These are phyloP conservation scores for Myotis vivesi DNA, from an alignment of 2,797 vertebrate genomes.

Conservation along the genomic window DNA sequence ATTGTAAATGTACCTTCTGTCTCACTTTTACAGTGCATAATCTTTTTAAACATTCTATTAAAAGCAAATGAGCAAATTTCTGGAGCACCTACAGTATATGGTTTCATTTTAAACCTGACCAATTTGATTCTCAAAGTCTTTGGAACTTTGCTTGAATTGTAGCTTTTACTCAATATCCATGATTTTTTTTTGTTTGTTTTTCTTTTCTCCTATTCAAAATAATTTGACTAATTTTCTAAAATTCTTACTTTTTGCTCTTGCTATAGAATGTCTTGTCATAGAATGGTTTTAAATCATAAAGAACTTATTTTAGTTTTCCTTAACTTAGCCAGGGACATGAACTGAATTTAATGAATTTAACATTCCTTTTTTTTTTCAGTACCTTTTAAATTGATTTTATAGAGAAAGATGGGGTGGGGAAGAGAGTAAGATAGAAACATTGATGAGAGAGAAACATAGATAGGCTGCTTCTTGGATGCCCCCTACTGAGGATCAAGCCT, in stretches of 20 bases:
- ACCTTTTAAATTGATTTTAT: no score
- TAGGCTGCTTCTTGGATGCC: no score
- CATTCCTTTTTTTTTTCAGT: no score
- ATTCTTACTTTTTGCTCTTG: neutral
- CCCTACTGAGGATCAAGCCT: no score
- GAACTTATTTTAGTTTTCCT: conserved; percentile 15
- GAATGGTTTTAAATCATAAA: neutral
- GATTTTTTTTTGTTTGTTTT: neutral
- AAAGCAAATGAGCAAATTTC: conserved; percentile 26
- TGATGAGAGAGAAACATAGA: no score
- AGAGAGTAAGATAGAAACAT: no score
- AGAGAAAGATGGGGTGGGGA: no score
- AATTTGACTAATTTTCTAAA: neutral
- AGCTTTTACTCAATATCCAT: neutral
- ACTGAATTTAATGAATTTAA: neutral
- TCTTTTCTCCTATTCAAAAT: neutral
- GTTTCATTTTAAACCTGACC: neutral
- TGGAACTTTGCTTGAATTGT: conserved; percentile 7
- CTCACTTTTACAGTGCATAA: neutral
- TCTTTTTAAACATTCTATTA: conserved; percentile 10
- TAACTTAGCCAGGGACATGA: neutral
- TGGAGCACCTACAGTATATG: neutral
- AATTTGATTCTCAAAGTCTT: conserved; percentile 4
- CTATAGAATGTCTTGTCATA: neutral
- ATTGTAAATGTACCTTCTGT: neutral